Percentiles rank a stretch among this genome's conserved stretches.
These are phyloP conservation scores for Drosophila tsacasi DNA, from an alignment of 1,140 invertebrate species.

Conservation along the genomic window DNA sequence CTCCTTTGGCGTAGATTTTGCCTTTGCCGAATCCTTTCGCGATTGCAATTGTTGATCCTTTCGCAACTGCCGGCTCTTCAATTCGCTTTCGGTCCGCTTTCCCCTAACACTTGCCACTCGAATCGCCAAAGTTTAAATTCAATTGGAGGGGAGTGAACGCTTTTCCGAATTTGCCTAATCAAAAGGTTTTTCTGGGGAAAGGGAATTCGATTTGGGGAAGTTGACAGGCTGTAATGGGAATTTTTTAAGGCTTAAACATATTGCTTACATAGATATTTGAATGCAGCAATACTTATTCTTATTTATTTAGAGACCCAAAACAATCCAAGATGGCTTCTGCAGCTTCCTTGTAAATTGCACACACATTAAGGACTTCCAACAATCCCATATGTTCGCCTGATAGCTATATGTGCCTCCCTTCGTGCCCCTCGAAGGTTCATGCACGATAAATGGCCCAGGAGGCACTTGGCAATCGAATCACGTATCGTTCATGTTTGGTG, in stretches of 20 bases:
- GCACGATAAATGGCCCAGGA: conserved; percentile 56
- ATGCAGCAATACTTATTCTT: not conserved
- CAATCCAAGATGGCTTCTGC: not conserved
- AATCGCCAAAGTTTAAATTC: conserved; percentile 78
- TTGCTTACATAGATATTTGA: not conserved
- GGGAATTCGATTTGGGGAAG: not conserved
- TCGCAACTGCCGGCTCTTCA: conserved; percentile 59
- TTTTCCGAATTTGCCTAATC: conserved; percentile 34
- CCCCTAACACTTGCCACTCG: conserved; percentile 50
- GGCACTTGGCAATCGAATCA: conserved; percentile 75
- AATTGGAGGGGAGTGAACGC: conserved; percentile 53
- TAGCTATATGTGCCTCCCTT: conserved; percentile 14
- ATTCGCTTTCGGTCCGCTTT: conserved; percentile 48
- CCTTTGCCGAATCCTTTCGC: conserved; percentile 74
- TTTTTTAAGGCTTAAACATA: not conserved
- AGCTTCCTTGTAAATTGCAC: conserved; percentile 3
- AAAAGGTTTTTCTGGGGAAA: conserved; percentile 10
- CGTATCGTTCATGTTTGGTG: conserved; percentile 79
- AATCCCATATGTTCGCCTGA: conserved; percentile 39
- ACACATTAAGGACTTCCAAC: conserved; percentile 7
- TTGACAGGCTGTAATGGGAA: not conserved
- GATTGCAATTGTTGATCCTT: conserved; percentile 84
- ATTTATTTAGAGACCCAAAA: too few relatives aligned
- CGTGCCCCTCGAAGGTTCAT: conserved; percentile 38
- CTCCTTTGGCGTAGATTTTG: conserved; percentile 42